These are phyloP conservation scores for Pagrus major DNA, from an alignment of 2,113 vertebrate genomes.

Conservation along the genomic window DNA sequence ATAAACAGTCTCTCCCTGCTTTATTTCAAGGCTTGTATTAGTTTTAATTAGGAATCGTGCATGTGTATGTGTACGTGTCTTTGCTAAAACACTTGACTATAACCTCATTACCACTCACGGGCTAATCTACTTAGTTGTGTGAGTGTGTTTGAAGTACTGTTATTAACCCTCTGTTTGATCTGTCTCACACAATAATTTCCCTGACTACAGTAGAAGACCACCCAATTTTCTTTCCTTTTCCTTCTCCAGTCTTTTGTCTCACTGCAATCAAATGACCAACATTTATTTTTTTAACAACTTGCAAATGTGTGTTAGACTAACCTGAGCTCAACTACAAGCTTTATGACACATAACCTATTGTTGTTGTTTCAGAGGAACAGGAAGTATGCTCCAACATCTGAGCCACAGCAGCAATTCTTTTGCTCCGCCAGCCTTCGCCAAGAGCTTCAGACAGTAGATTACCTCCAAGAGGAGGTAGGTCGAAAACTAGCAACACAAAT, in stretches of 20 bases:
- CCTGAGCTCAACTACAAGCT: not conserved
- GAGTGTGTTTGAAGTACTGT: conserved; percentile 80
- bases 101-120: conserved; percentile 63
- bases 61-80: conserved; percentile 67
- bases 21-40: conserved; percentile 44
- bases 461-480: conserved; percentile 81
- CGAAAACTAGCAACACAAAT: conserved; percentile 22
- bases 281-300: not conserved
- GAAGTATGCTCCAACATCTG: conserved; percentile 73
- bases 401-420: conserved; percentile 81
- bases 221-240: conserved; percentile 55
- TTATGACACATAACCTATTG: conserved; percentile 39
- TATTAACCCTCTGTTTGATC: conserved; percentile 91
- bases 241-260: conserved; percentile 22
- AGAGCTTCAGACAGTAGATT: conserved; percentile 77
- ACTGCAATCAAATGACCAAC: conserved; percentile 20
- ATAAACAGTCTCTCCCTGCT: conserved; percentile 59
- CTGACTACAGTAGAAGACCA: conserved; percentile 86
- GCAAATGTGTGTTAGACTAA: not conserved
- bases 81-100: conserved; percentile 59
- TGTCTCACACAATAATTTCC: conserved; percentile 87
- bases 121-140: conserved; percentile 58
- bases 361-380: conserved; percentile 79
- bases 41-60: conserved; percentile 54
- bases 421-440: conserved; percentile 68